phyloP scores from a whole-genome alignment of 1,140 invertebrate species.

The Polyergus mexicanus region DNA sequence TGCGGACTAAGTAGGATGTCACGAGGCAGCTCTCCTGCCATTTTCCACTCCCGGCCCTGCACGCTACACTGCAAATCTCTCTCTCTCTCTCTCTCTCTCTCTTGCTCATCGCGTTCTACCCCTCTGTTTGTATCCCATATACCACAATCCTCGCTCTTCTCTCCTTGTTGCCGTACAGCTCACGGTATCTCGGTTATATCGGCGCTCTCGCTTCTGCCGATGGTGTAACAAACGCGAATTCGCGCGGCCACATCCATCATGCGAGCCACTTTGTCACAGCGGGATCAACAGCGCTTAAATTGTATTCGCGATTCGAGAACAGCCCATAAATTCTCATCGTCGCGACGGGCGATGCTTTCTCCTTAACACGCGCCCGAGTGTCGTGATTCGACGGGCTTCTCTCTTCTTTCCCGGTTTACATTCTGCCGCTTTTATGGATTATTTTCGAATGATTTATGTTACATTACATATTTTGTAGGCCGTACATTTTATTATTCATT shows the following conservation, averaged over 20 bases:
- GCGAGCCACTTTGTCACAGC: conserved; percentile 78
- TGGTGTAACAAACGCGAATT: conserved; percentile 72
- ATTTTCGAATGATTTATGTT: conserved; percentile 33
- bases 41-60: conserved; percentile 55
- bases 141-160: not conserved
- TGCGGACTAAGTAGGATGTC: conserved; percentile 77
- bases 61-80: conserved; percentile 40
- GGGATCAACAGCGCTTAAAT: conserved; percentile 80
- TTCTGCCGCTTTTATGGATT: conserved; percentile 9
- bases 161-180: conserved; percentile 2
- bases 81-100: conserved; percentile 16
- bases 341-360: conserved; percentile 68
- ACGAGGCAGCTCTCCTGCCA: conserved; percentile 60
- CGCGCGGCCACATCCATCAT: conserved; percentile 76
- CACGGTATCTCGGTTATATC: conserved; percentile 27
- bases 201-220: conserved; percentile 44
- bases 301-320: conserved; percentile 79
- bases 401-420: conserved; percentile 20
- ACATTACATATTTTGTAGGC: not conserved
- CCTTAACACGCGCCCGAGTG: conserved; percentile 64
- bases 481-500: conserved; percentile 2
- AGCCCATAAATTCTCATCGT: conserved; percentile 78
- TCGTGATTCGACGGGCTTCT: conserved; percentile 66
- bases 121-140: conserved; percentile 23
- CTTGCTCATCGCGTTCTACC: not conserved